Conservation (phyloP, 2,888 invertebrate genomes). For the Dexiosoma caninum region DNA sequence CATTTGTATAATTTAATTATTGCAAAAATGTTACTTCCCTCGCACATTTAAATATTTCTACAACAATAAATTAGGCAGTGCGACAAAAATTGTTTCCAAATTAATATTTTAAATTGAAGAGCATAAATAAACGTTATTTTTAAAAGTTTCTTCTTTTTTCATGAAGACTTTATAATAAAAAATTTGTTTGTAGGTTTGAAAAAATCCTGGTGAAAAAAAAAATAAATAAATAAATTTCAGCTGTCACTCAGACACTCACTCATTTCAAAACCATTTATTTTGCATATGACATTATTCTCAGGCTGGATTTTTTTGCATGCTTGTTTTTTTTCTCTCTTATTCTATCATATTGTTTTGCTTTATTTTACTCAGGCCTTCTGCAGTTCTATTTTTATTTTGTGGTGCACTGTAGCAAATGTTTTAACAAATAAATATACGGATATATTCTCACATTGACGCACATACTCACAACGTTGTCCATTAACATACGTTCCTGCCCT, state of each 20-base stretch:
- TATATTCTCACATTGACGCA: background rate
- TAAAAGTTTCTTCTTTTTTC: background rate
- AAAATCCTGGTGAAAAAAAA: constrained; percentile 30
- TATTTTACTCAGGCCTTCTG: constrained; percentile 4
- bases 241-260: constrained; percentile 68
- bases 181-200: background rate
- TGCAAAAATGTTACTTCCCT: background rate
- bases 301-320: constrained; percentile 23
- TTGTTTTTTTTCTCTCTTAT: constrained; percentile 1
- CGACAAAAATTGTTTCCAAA: constrained; percentile 17
- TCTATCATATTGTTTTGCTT: constrained; percentile 5
- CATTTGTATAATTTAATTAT: constrained; percentile 10
- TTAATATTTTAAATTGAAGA: constrained; percentile 37
- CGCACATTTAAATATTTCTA: background rate
- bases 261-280: constrained; percentile 72
- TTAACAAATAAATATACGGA: constrained; percentile 5
- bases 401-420: constrained; percentile 34
- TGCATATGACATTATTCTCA: constrained; percentile 68
- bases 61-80: constrained; percentile 23
- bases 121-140: constrained; percentile 32
- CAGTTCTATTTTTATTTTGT: constrained; percentile 23
- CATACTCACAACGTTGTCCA: background rate
- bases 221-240: constrained; percentile 66
- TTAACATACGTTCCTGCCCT: constrained; percentile 1
- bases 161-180: background rate